Percentiles rank a stretch among this genome's conserved stretches.
These are phyloP conservation scores for Cheilosia soror DNA, from an alignment of 2,888 invertebrate genomes.

Conservation along the genomic window DNA sequence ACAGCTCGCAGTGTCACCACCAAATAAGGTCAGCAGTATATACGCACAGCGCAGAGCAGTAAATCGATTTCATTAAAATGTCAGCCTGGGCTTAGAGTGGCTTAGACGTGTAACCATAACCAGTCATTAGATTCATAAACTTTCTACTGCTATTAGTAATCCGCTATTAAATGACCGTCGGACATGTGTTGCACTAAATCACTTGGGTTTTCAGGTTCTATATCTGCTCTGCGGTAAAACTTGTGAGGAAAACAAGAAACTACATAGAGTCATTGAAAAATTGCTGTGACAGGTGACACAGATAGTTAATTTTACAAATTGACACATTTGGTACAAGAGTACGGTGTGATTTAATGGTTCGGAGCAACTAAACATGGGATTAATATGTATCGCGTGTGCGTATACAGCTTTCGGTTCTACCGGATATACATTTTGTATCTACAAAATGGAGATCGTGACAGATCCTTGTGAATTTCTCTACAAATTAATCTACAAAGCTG, in stretches of 20 bases:
- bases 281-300: slow-evolving; percentile 70
- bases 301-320: slow-evolving; percentile 67
- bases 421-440: no score
- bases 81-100: slow-evolving; percentile 39
- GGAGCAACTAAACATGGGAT: background rate
- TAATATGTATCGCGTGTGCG: no score
- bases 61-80: slow-evolving; percentile 59
- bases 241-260: slow-evolving; percentile 48
- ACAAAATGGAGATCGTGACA: no score
- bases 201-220: slow-evolving; percentile 37
- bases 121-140: slow-evolving; percentile 59
- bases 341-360: slow-evolving; percentile 32
- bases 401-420: no score
- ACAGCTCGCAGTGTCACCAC: slow-evolving; percentile 40
- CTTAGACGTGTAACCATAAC: slow-evolving; percentile 10
- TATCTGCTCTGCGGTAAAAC: slow-evolving; percentile 42
- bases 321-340: slow-evolving; percentile 64
- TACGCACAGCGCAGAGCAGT: slow-evolving; percentile 6
- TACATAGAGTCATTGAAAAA: slow-evolving; percentile 50
- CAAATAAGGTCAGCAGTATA: slow-evolving; percentile 46
- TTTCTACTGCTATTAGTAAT: slow-evolving; percentile 60
- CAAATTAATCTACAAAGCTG: no score
- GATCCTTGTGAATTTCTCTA: no score
- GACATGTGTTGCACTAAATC: slow-evolving; percentile 67
- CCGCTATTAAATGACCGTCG: slow-evolving; percentile 41